Evolutionary conservation across 92 coral and sea anemone genomes (phyloP).

Genomic region (Montipora capitata): DNA sequence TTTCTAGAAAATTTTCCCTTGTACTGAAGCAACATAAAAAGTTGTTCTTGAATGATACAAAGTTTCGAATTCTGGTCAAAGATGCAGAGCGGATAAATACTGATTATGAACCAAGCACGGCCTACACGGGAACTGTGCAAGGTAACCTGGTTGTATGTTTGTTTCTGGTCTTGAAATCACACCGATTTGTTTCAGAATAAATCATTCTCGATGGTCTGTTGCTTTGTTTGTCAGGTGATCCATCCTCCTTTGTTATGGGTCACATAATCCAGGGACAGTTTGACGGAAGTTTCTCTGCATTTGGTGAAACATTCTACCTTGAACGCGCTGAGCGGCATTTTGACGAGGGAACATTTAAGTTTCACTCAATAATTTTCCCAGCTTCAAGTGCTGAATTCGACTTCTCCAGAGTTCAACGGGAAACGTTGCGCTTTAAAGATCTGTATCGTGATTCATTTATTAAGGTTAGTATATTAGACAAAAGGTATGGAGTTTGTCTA

Average conservation of each 20-base stretch:
- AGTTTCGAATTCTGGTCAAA: slow-evolving; percentile 51
- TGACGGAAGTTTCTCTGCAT: slow-evolving; percentile 81
- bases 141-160: slow-evolving; percentile 27
- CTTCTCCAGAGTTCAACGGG: slow-evolving; percentile 34
- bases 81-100: slow-evolving; percentile 27
- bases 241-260: slow-evolving; percentile 78
- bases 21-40: slow-evolving; percentile 60
- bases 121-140: slow-evolving; percentile 79
- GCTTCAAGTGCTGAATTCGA: slow-evolving; percentile 66
- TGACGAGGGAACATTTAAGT: slow-evolving; percentile 25
- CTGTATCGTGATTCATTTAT: background rate
- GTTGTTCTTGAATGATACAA: slow-evolving; percentile 68
- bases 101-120: slow-evolving; percentile 54
- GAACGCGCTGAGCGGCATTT: slow-evolving; percentile 81
- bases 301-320: slow-evolving; percentile 64
- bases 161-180: too few relatives aligned
- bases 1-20: slow-evolving; percentile 12
- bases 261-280: slow-evolving; percentile 77
- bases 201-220: background rate
- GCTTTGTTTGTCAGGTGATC: slow-evolving; percentile 61
- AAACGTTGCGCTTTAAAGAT: slow-evolving; percentile 3
- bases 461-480: background rate
- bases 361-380: slow-evolving; percentile 79
- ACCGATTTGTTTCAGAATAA: too few relatives aligned
- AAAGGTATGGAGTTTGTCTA: too few relatives aligned